Conservation (phyloP, 2,113 vertebrate genomes). For the Marmota flaviventris region DNA sequence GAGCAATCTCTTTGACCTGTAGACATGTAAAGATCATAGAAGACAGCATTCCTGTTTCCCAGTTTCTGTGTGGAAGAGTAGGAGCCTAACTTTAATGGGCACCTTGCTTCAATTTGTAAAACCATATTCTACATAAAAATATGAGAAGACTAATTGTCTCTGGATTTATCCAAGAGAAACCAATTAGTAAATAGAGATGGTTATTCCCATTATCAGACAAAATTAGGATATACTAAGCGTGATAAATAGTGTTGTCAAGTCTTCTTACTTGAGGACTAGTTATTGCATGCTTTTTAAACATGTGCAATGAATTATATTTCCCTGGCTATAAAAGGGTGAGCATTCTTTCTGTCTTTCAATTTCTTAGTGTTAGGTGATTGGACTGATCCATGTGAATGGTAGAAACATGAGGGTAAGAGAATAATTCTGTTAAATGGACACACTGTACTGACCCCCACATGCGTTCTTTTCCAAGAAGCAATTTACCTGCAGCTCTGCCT, state of each 20-base stretch:
- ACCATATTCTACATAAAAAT: not conserved
- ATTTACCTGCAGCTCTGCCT: too few species aligned
- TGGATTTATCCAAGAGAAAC: not conserved
- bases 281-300: not conserved
- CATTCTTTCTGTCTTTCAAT: not conserved
- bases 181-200: not conserved
- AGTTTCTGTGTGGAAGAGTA: not conserved
- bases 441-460: too few species aligned
- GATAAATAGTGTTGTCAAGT: not conserved
- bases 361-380: not conserved
- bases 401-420: too few species aligned
- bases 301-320: not conserved
- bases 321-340: not conserved
- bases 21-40: not conserved
- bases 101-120: not conserved
- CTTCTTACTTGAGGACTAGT: not conserved
- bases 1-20: not conserved
- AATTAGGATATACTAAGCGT: not conserved
- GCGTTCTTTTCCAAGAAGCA: too few species aligned
- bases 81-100: not conserved
- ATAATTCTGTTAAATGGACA: too few species aligned
- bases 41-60: not conserved
- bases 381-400: too few species aligned
- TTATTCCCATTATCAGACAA: not conserved
- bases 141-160: not conserved